These are phyloP conservation scores for Halcyon chelicuti DNA, from an alignment of 2,797 vertebrate genomes.

Conservation along the genomic window DNA sequence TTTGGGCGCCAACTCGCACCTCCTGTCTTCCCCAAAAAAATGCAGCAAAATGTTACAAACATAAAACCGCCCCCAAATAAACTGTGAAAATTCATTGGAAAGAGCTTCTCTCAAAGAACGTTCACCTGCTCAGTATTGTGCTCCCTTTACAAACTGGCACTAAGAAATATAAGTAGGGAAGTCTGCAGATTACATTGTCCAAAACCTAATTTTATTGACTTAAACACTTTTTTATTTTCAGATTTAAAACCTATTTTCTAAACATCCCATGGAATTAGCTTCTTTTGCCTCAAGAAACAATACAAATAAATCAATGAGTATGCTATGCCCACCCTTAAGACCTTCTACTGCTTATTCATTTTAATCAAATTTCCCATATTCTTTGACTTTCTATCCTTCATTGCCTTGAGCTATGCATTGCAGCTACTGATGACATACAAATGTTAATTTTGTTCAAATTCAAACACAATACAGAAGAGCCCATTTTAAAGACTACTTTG, in stretches of 20 bases:
- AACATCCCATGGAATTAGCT: conserved; percentile 65
- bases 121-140: not conserved
- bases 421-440: conserved; percentile 70
- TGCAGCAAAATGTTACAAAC: rapidly evolving
- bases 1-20: not conserved
- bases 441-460: conserved; percentile 76
- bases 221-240: not conserved
- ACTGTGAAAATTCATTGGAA: not conserved
- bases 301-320: conserved; percentile 75
- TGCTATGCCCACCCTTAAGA: conserved; percentile 67
- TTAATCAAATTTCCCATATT: conserved; percentile 75
- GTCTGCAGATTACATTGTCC: not conserved
- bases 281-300: conserved; percentile 72
- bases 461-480: conserved; percentile 65
- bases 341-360: conserved; percentile 66
- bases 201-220: not conserved
- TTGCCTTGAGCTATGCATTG: conserved; percentile 69
- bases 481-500: conserved; percentile 64
- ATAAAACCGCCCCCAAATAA: not conserved
- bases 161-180: not conserved
- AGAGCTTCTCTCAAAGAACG: not conserved
- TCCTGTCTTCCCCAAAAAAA: not conserved
- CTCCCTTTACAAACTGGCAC: not conserved
- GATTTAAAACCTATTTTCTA: conserved; percentile 73
- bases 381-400: conserved; percentile 70